Conservation (phyloP, 2,113 vertebrate species). For the Rhinichthys klamathensis region DNA sequence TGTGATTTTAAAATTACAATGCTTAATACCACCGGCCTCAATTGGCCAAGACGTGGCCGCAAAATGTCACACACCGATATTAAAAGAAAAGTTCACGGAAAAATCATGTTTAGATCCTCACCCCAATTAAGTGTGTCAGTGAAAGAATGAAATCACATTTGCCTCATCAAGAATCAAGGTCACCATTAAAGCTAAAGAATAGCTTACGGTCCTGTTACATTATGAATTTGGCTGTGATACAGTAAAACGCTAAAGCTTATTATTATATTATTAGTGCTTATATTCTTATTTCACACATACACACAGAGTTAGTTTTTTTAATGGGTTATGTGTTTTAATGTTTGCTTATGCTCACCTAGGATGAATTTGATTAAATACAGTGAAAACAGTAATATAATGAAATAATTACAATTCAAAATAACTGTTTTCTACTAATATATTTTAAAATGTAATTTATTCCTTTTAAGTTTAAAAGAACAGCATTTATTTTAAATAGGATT, state of each 20-base stretch:
- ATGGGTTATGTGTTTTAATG: no score
- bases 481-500: no score
- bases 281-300: background rate
- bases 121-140: background rate
- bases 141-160: background rate
- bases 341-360: no score
- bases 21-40: background rate
- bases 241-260: background rate
- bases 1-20: background rate
- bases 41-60: background rate
- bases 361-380: no score
- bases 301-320: no score
- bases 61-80: background rate
- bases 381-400: no score
- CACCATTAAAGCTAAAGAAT: background rate
- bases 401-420: no score
- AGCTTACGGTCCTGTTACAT: background rate
- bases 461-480: no score
- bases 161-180: background rate
- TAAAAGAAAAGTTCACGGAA: constrained; percentile 3
- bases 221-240: background rate
- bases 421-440: no score
- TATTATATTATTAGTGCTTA: background rate
- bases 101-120: background rate
- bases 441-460: no score